These are phyloP conservation scores for Brachypterus glaber DNA, from an alignment of 2,888 invertebrate species.

Conservation along the genomic window DNA sequence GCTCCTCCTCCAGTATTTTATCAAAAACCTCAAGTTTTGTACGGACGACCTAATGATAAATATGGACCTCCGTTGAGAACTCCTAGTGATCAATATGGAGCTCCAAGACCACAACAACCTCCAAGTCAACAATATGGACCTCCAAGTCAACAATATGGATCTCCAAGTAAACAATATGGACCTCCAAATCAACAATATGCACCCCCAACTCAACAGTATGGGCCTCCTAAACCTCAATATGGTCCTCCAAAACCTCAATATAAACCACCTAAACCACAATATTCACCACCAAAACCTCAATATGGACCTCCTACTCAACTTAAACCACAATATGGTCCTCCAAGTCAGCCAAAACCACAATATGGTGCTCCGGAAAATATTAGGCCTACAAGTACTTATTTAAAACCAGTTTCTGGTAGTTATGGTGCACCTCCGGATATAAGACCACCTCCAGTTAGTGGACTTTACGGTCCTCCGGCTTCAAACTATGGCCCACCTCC, in stretches of 20 bases:
- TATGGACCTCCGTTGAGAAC: conserved; percentile 12
- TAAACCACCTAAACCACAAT: conserved; percentile 17
- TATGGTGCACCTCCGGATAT: conserved; percentile 15
- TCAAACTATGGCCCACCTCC: conserved; percentile 6
- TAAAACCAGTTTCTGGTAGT: conserved; percentile 14
- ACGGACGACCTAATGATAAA: conserved; percentile 4
- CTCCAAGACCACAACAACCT: conserved; percentile 15
- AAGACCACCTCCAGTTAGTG: conserved; percentile 21
- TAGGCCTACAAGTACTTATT: conserved; percentile 11
- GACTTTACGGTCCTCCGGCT: conserved; percentile 18
- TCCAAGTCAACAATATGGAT: conserved; percentile 19
- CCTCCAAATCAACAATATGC: conserved; percentile 26
- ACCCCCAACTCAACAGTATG: conserved; percentile 14
- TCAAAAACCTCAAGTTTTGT: conserved; percentile 8
- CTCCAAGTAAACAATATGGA: conserved; percentile 23
- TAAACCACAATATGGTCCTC: conserved; percentile 16
- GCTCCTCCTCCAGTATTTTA: neutral
- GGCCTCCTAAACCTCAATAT: conserved; percentile 19
- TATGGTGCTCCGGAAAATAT: conserved; percentile 19
- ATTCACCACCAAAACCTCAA: conserved; percentile 11
- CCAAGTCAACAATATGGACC: conserved; percentile 14
- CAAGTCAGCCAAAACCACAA: conserved; percentile 13
- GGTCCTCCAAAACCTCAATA: conserved; percentile 11
- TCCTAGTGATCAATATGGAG: conserved; percentile 16
- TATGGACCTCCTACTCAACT: conserved; percentile 8